Percentiles rank a stretch among this genome's conserved stretches.
Evolutionary conservation across 2,888 invertebrate genomes (phyloP).

Genomic region (Itoplectis maculator): DNA sequence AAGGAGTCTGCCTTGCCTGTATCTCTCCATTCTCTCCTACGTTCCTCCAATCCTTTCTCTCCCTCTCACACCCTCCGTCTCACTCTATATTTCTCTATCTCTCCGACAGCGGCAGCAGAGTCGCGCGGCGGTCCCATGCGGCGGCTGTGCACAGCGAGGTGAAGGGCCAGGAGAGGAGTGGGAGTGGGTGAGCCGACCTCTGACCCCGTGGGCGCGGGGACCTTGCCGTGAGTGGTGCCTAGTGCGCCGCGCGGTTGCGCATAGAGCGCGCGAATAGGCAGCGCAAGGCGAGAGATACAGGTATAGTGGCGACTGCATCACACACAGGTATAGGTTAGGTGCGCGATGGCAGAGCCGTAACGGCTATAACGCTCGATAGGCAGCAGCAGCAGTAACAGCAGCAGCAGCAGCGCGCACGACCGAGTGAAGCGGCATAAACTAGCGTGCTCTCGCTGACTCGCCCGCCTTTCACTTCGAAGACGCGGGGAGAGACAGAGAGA

Average conservation of each 20-base stretch:
- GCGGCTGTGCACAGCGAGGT: slow-evolving; percentile 62
- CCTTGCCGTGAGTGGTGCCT: slow-evolving; percentile 76
- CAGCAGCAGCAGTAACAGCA: slow-evolving; percentile 23
- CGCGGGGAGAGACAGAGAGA: slow-evolving; percentile 68
- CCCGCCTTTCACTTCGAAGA: slow-evolving; percentile 84
- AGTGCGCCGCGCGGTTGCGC: slow-evolving; percentile 46
- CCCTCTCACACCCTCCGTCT: neutral
- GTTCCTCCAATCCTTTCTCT: neutral
- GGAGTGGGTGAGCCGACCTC: slow-evolving; percentile 83
- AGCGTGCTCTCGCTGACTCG: slow-evolving; percentile 76
- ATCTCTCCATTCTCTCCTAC: slow-evolving; percentile 42
- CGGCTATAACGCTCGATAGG: slow-evolving; percentile 26
- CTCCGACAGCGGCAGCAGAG: slow-evolving; percentile 1
- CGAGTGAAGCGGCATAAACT: slow-evolving; percentile 74
- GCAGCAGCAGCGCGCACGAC: slow-evolving; percentile 45
- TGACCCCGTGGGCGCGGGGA: slow-evolving; percentile 83
- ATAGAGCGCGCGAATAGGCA: neutral
- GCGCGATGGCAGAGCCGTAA: slow-evolving; percentile 3
- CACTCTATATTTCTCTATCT: too few relatives aligned
- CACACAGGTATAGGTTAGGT: neutral
- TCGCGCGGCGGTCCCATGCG: slow-evolving; percentile 34
- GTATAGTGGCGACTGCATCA: too few relatives aligned
- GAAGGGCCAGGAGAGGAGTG: slow-evolving; percentile 70
- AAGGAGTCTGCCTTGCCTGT: slow-evolving; percentile 33
- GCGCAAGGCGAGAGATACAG: too few relatives aligned